Evolutionary conservation across 2,113 vertebrate species (phyloP), one percentile per base, ranked within the genome.

Genomic region (Lepidothrix coronata): DNA sequence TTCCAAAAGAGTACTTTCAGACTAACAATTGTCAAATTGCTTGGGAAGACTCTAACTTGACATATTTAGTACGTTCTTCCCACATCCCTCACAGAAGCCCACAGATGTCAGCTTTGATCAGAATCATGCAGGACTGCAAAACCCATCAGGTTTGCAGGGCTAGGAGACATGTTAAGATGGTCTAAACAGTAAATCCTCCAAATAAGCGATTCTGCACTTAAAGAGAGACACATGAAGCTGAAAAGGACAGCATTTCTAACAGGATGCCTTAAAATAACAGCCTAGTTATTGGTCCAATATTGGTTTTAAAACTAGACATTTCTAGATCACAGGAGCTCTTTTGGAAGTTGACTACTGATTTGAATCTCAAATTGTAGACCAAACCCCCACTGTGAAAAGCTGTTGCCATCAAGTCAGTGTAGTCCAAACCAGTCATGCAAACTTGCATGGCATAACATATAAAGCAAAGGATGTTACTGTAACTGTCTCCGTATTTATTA

Each of bases 1-100:
- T 86, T 67, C 82, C 68, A 83, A 93, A 88, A 92, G 0, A 0
- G 14, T 87, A 73, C 76, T 83, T 88, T 94, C 11, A 17, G 57
- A 35, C 57, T 71, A 62, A 51, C 30, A 74, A 51, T 72, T 12
- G 3, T 49, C 89, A 85, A 13, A 95, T 74, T 80, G 72, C 90
- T 80, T 62, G 55, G 82, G 85, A 82, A 95, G 14, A 35, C 67
- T 85, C 75, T 77, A 91, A 59, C 59, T 59, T 94, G 82, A 94
- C 88, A 88, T 90, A 93, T 66, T 93, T 73, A 88, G 88, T 62
- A 62, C 4, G 2, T 70, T 70, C 85, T 95, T 91, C 85, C 85
- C 88, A 75, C 78, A 96, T 59, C 22, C 59, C 59, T 94, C 85
- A 90, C 85, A 88, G 89, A 95, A 91, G 59, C 72, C 73, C 76